Evolutionary conservation across 2,888 invertebrate genomes (phyloP).

Genomic region (Oscheius myriophilus): DNA sequence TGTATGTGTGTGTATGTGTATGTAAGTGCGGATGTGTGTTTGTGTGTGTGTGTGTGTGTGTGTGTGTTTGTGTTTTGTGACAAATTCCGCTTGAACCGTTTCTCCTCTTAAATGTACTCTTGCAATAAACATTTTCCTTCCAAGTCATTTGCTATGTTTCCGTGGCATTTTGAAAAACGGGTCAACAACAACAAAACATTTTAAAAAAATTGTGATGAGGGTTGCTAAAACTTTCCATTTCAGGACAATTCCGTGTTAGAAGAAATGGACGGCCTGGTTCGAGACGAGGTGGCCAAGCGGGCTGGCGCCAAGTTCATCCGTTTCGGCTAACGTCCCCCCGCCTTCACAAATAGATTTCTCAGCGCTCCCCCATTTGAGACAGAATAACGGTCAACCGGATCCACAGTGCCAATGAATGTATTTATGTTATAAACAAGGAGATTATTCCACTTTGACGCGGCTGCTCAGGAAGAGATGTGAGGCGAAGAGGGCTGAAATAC

Average conservation of each 20-base stretch:
- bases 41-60: too few species aligned
- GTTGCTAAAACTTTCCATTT: background rate
- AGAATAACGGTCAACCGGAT: slow-evolving; percentile 4
- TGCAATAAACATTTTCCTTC: too few species aligned
- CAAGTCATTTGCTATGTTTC: too few species aligned
- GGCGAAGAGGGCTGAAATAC: slow-evolving; percentile 9
- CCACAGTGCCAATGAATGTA: slow-evolving; percentile 29
- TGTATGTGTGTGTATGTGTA: too few species aligned
- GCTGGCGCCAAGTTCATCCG: slow-evolving; percentile 54
- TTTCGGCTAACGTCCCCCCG: slow-evolving; percentile 36
- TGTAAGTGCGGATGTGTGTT: too few species aligned
- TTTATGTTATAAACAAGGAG: slow-evolving; percentile 19
- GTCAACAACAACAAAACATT: too few species aligned
- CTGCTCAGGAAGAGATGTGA: slow-evolving; percentile 2
- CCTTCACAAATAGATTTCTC: background rate
- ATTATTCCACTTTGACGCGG: slow-evolving; percentile 4
- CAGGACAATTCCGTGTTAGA: slow-evolving; percentile 28
- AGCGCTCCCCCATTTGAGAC: slow-evolving; percentile 12
- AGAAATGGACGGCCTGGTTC: slow-evolving; percentile 22
- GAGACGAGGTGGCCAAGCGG: slow-evolving; percentile 45
- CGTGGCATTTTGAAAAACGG: too few species aligned
- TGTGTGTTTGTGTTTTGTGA: too few species aligned
- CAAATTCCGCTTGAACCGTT: too few species aligned
- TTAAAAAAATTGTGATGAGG: too few species aligned
- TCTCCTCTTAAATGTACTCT: too few species aligned